These are phyloP conservation scores for Unio delphinus DNA, from an alignment of 2,888 invertebrate genomes.

Conservation along the genomic window DNA sequence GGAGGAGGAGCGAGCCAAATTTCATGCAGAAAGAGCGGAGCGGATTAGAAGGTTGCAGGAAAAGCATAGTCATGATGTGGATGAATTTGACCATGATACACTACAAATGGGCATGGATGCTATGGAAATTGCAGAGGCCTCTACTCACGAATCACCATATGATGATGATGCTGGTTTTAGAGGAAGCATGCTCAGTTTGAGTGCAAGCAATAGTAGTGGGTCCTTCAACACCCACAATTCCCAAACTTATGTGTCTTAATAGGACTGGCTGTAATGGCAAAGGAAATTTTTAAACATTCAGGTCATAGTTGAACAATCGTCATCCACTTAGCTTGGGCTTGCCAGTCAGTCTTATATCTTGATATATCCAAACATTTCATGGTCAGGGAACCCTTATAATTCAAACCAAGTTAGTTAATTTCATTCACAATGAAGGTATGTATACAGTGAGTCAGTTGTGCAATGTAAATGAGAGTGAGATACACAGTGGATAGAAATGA, in stretches of 20 bases:
- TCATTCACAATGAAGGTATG: too few relatives aligned
- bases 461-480: too few relatives aligned
- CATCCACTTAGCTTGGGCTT: too few relatives aligned
- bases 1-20: constrained; percentile 92
- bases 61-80: constrained; percentile 89
- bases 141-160: constrained; percentile 89
- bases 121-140: constrained; percentile 91
- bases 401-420: too few relatives aligned
- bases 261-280: not conserved
- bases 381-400: too few relatives aligned
- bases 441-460: too few relatives aligned
- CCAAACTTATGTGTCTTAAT: constrained; percentile 29
- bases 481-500: too few relatives aligned
- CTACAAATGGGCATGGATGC: constrained; percentile 92
- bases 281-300: too few relatives aligned
- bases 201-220: constrained; percentile 91
- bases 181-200: constrained; percentile 92
- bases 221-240: constrained; percentile 63
- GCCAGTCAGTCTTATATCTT: too few relatives aligned
- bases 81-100: constrained; percentile 95
- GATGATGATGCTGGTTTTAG: constrained; percentile 87
- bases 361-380: too few relatives aligned
- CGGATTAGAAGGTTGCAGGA: constrained; percentile 90
- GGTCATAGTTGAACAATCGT: too few relatives aligned
- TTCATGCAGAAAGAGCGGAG: constrained; percentile 91